Evolutionary conservation across 2,797 vertebrate species (phyloP), one percentile per base, ranked within the genome.

Genomic region (Hydrolagus colliei): DNA sequence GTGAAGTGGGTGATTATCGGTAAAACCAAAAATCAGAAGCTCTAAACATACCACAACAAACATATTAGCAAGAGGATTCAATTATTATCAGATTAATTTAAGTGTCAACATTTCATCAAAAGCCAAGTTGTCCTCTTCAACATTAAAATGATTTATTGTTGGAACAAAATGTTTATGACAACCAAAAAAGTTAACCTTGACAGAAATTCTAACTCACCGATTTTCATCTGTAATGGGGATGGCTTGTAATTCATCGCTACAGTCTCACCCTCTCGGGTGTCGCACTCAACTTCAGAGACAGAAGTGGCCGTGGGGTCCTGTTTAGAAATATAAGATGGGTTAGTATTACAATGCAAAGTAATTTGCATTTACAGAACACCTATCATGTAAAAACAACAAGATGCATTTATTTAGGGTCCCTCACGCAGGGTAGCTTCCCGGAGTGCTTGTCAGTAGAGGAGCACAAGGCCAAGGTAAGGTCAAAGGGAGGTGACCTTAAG

Each of bases 201-300:
- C 16, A 71, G 16, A 35, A 2, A 5, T 67, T 67, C 14, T 68
- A 86, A 93, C 95, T 94, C 93, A 99, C 97, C 98, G 93, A 99
- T 95, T 92, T 98, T 98, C 90, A 97, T 96, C 91, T 98, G 97
- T 88, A 99, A 95, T 0, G 97, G 96, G 68, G 97, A 98, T 20
- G 97, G 97, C 91, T 99, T 98, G 93, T 98, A 99, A 95, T 96
- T 98, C 93, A 98, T 95, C 90, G 96, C 92, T 92, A 97, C 95
- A 35, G 95, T 95, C 93, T 98, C 97, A 79, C 95, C 95, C 91
- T 98, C 97, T 90, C 96, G 95, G 0, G 93, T 91, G 85, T 96
- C 96, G 59, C 95, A 92, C 89, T 97, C 96, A 80, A 92, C 92
- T 89, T 97, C 96, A 68, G 95, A 96, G 89, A 96, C 94, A 74